phyloP scores from a whole-genome alignment of 2,113 vertebrate species.

The Notiomystis cincta region DNA sequence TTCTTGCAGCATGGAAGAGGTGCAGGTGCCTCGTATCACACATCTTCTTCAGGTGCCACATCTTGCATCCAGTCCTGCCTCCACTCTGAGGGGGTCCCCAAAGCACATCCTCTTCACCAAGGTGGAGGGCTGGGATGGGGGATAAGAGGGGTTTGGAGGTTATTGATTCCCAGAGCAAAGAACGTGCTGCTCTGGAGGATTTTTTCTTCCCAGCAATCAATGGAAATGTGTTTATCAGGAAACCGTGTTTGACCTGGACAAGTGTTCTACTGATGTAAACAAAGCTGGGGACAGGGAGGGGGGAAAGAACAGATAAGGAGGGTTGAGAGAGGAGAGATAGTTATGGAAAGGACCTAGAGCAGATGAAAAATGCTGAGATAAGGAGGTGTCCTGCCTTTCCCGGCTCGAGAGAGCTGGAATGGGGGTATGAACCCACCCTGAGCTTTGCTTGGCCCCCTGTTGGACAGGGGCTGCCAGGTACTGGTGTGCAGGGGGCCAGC shows the following conservation, averaged over 20 bases:
- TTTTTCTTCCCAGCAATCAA: slow-evolving; percentile 47
- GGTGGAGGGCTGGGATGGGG: neutral
- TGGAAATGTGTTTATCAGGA: slow-evolving; percentile 57
- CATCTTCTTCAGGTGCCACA: neutral
- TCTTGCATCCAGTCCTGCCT: neutral
- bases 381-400: neutral
- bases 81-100: neutral
- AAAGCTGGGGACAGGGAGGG: neutral
- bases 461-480: neutral
- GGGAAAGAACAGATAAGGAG: neutral
- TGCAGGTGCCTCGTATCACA: neutral
- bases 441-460: neutral
- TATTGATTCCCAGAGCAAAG: slow-evolving; percentile 4
- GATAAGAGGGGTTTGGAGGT: neutral
- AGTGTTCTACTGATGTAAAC: slow-evolving; percentile 27
- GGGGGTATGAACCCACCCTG: fast-evolving
- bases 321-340: neutral
- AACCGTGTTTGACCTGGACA: neutral
- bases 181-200: neutral
- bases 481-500: neutral
- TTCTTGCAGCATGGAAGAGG: neutral
- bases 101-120: neutral
- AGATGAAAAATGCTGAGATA: neutral
- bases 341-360: neutral
- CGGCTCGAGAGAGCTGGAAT: neutral